Evolutionary conservation across 2,888 invertebrate genomes (phyloP), one percentile per base, ranked within the genome.

Genomic region (Cancer borealis): DNA sequence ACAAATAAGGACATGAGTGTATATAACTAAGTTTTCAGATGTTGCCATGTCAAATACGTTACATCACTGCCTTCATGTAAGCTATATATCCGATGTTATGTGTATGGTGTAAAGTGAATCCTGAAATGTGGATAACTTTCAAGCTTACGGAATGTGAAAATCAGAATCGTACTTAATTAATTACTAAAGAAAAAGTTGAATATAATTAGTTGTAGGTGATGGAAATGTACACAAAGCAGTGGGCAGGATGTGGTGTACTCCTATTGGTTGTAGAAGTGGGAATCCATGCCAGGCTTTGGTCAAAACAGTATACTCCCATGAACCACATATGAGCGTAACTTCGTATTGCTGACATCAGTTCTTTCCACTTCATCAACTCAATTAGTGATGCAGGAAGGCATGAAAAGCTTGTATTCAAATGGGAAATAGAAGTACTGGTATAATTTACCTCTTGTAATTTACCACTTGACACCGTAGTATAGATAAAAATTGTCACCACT

Each of bases 401-500:
- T 45, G n/a, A 10, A 12, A 2, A 46, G 4, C 21, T 46, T 46
- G 47, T 88, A 46, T n/a, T 39, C 17, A 30, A 26, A 73, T 73
- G 39, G 21, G 90, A 90, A 91, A 45, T 3, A 10, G 8, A 60
- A 21, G 30, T 10, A 47, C 54, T 45, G 8, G 60, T 87, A 87
- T 54, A 87, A 54, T 92, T 1, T 88, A 60, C 26, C 47, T 10
- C 39, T 60, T 92, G 88, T 21, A 39, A 87, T 88, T 91, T 21
- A 60, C 54, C 84, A 92, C 92, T 45, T 54, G 92, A 92, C 87
- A 88, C 88, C 88, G 39, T 12, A 88, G 88, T 1, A 60, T 49
- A 87, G 92, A 92, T 92, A 92, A 92, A 60, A 26, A 21, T 45
- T 88, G 87, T 88, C 88, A 60, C 88, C 12, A n/a, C 54, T 12